Percentiles rank a stretch among this genome's conserved stretches.
These are phyloP conservation scores for Megathymus violae DNA, from an alignment of 1,140 invertebrate genomes.

Conservation along the genomic window DNA sequence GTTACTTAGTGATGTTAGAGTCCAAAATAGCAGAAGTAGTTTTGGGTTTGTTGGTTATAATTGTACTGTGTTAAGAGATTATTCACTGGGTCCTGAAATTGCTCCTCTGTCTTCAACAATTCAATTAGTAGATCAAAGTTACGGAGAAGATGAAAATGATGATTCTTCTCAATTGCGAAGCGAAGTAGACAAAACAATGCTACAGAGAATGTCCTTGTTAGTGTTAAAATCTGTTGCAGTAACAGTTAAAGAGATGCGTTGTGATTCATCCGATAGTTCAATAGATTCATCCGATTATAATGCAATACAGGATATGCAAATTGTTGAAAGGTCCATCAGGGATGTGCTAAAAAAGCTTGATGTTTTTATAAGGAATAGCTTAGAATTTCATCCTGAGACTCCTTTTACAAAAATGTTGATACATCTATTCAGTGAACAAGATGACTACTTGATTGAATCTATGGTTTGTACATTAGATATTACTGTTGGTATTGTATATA, in stretches of 20 bases:
- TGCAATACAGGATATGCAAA: slow-evolving; percentile 94
- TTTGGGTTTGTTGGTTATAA: slow-evolving; percentile 84
- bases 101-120: slow-evolving; percentile 61
- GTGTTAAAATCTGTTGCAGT: slow-evolving; percentile 95
- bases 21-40: slow-evolving; percentile 79
- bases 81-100: slow-evolving; percentile 64
- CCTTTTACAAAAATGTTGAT: slow-evolving; percentile 94
- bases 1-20: slow-evolving; percentile 87
- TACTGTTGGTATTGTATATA: slow-evolving; percentile 91
- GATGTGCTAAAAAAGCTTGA: slow-evolving; percentile 93
- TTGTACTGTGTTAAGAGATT: slow-evolving; percentile 68
- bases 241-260: slow-evolving; percentile 94
- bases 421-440: slow-evolving; percentile 94
- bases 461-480: slow-evolving; percentile 96
- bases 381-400: slow-evolving; percentile 94
- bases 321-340: slow-evolving; percentile 92
- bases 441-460: slow-evolving; percentile 95
- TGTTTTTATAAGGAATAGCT: slow-evolving; percentile 90
- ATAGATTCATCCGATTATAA: slow-evolving; percentile 92
- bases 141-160: slow-evolving; percentile 66
- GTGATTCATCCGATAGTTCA: slow-evolving; percentile 92
- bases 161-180: slow-evolving; percentile 57
- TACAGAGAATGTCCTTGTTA: slow-evolving; percentile 93
- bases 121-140: slow-evolving; percentile 72
- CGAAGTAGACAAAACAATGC: slow-evolving; percentile 87